Percentiles rank a stretch among this genome's conserved stretches.
These are phyloP conservation scores for Gambusia yucatana DNA, from an alignment of 2,797 vertebrate species.

Conservation along the genomic window DNA sequence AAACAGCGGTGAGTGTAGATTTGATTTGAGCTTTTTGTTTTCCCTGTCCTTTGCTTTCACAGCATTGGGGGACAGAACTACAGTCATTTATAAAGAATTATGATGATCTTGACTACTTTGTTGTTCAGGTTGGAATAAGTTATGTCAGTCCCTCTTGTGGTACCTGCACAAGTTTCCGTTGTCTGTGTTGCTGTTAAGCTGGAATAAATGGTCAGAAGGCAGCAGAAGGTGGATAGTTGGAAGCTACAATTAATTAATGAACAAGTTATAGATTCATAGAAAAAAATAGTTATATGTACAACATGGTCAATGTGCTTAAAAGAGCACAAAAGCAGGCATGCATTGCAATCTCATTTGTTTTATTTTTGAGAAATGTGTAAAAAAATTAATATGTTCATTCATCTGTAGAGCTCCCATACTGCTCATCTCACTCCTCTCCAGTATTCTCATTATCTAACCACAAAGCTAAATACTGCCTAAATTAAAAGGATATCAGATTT, in stretches of 20 bases:
- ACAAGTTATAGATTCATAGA: background rate
- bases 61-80: background rate
- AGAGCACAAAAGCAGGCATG: background rate
- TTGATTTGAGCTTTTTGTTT: background rate
- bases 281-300: background rate
- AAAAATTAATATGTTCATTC: background rate
- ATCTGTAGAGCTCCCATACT: background rate
- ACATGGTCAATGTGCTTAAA: background rate
- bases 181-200: background rate
- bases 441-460: conserved; percentile 5
- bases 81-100: background rate
- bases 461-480: conserved; percentile 11
- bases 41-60: background rate
- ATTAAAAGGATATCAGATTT: conserved; percentile 36
- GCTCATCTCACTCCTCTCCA: background rate
- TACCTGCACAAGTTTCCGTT: background rate
- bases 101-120: background rate
- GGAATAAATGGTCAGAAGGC: background rate
- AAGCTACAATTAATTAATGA: background rate
- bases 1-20: background rate
- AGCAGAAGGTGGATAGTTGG: background rate
- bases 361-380: background rate
- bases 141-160: background rate
- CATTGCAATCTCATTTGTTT: background rate
- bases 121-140: background rate